Conservation (phyloP, 2,888 invertebrate species). For the Lochmaea capreae region DNA sequence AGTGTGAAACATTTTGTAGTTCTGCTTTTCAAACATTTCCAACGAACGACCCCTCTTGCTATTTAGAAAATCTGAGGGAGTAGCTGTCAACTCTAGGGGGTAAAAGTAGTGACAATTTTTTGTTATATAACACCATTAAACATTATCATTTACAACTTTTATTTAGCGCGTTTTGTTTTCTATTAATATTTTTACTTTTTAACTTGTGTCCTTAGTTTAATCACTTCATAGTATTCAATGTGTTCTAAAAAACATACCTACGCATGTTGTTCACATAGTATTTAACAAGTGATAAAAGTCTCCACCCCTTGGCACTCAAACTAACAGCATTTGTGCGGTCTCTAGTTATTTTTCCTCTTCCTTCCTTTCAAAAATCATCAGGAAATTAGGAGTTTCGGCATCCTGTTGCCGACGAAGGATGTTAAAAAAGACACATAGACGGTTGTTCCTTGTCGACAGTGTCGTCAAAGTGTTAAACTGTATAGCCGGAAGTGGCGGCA, state of each 20-base stretch:
- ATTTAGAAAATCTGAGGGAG: too few species aligned
- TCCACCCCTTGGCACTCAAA: constrained; percentile 16
- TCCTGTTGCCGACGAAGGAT: not conserved
- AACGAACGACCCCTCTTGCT: too few species aligned
- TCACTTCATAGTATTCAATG: too few species aligned
- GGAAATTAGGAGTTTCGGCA: constrained; percentile 38
- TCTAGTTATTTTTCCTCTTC: constrained; percentile 36
- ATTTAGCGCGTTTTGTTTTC: too few species aligned
- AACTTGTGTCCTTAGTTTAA: too few species aligned
- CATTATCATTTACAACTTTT: too few species aligned
- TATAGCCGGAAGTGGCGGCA: constrained; percentile 50
- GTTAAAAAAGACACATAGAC: constrained; percentile 26
- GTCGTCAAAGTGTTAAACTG: constrained; percentile 55
- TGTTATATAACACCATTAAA: too few species aligned
- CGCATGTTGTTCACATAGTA: not conserved
- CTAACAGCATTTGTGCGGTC: constrained; percentile 19
- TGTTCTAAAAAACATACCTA: not conserved
- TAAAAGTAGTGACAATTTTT: too few species aligned
- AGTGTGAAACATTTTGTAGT: too few species aligned
- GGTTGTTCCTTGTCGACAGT: constrained; percentile 32
- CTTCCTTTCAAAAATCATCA: constrained; percentile 32
- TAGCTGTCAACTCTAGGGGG: too few species aligned
- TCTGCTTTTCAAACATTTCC: too few species aligned
- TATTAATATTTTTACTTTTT: too few species aligned
- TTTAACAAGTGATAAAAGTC: constrained; percentile 16